Evolutionary conservation across 2,888 invertebrate genomes (phyloP), one percentile per base, ranked within the genome.

Genomic region (Cheiracanthium punctorium): DNA sequence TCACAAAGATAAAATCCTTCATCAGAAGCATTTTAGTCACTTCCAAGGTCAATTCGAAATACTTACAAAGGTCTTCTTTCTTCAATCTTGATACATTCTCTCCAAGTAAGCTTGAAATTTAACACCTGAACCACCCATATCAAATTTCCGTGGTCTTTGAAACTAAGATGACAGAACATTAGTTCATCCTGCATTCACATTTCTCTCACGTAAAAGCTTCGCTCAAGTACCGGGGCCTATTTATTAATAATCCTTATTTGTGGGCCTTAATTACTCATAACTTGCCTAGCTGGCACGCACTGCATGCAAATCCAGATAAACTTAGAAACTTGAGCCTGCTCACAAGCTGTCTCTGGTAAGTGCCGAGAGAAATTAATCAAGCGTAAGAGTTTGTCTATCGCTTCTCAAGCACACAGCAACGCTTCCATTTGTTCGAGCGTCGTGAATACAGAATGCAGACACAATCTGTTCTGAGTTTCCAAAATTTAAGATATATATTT

Each of bases 131-230:
- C 58, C 58, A 58, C 58, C 58, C 58, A 58, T 58, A 58, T 58
- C 24, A 58, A 58, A 58, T 58, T 24, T 58, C 58, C 58, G 58
- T 7, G 58, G 58, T 58, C 58, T 58, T 58, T 58, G 58, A 58
- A 58, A 58, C 24, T 24, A 58, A 58, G 58, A 58, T 24, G 58
- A 58, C 58, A 58, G 58, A 58, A 58, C 58, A 58, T 58, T 58
- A 58, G 58, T 58, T 58, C 58, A 58, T 58, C 58, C 58, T 58
- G 58, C 20, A 58, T 74, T 64, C 64, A 74, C 64, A 74, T 74
- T 58, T 24, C 64, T 64, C 74, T 74, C 74, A 74, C 76, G 76
- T 76, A 76, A 76, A 65, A 65, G 24, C 64, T 48, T 24, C 58
- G 58, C 58, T 24, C 20, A 24, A 58, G 24, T 58, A 5, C 24